A percentile compares a stretch with the other conserved stretches of the same genome.
Evolutionary conservation across 2,113 vertebrate species (phyloP).

Genomic region (Oriolus oriolus): DNA sequence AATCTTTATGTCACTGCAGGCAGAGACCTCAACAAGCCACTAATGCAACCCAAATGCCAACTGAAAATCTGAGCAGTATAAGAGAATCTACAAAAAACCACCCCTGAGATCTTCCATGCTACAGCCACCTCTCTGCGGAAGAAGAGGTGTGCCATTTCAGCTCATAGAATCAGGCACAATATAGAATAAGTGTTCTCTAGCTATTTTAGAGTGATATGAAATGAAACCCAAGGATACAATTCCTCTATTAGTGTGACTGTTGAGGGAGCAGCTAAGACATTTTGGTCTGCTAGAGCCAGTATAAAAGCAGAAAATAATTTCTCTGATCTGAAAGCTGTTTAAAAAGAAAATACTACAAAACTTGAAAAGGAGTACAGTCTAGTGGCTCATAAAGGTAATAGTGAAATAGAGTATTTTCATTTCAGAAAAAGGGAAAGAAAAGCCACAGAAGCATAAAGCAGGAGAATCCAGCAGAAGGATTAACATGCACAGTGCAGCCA

Average conservation of each 20-base stretch:
- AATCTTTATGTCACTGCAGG: not conserved
- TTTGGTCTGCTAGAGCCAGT: not conserved
- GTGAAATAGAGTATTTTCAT: not conserved
- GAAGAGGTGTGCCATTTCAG: not conserved
- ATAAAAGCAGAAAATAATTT: not conserved
- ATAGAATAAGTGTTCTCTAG: not conserved
- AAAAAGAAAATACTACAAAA: not conserved
- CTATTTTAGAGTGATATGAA: not conserved
- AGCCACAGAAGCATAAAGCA: not conserved
- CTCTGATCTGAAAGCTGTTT: not conserved
- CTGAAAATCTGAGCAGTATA: not conserved
- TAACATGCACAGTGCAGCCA: not conserved
- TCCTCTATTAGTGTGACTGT: not conserved
- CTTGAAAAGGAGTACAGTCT: not conserved
- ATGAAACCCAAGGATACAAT: not conserved
- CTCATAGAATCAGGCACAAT: not conserved
- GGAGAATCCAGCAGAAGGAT: not conserved
- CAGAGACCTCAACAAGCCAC: fast-evolving
- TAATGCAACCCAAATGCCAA: not conserved
- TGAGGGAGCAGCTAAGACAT: not conserved
- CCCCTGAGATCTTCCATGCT: not conserved
- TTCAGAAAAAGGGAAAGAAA: not conserved
- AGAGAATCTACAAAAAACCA: not conserved
- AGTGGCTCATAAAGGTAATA: not conserved
- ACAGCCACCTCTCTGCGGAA: not conserved